A percentile compares a stretch with the other conserved stretches of the same genome.
phyloP scores from a whole-genome alignment of 2,797 vertebrate genomes.

The Sparus aurata region DNA sequence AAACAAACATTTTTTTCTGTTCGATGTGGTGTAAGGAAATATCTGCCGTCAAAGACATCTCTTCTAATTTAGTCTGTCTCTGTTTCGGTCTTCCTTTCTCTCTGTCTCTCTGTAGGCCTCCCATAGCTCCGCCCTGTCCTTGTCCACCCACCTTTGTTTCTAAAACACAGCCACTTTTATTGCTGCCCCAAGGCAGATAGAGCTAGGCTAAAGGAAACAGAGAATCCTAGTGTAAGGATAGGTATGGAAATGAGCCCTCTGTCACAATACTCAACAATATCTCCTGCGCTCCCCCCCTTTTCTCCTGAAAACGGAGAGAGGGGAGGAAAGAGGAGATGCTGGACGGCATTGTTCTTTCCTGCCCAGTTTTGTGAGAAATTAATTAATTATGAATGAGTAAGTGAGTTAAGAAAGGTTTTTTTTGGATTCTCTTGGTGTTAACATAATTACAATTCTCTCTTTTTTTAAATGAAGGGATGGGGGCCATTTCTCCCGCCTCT shows the following conservation, averaged over 20 bases:
- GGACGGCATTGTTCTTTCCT: conserved; percentile 82
- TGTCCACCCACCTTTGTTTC: conserved; percentile 76
- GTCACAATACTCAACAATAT: conserved; percentile 85
- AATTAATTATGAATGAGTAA: conserved; percentile 90
- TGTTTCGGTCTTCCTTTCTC: conserved; percentile 25
- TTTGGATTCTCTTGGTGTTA: conserved; percentile 83
- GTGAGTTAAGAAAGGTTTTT: conserved; percentile 83
- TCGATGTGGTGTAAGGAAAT: conserved; percentile 44
- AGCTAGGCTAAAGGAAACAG: conserved; percentile 74
- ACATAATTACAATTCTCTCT: conserved; percentile 85
- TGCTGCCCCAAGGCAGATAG: conserved; percentile 77
- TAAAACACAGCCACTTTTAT: conserved; percentile 83
- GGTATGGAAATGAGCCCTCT: conserved; percentile 86
- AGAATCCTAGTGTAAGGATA: conserved; percentile 68
- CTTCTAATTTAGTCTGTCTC: conserved; percentile 45
- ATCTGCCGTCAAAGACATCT: conserved; percentile 59
- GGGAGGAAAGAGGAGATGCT: conserved; percentile 63
- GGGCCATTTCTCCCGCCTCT: conserved; percentile 77
- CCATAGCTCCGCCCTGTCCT: conserved; percentile 52
- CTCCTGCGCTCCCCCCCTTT: conserved; percentile 71
- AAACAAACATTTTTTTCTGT: conserved; percentile 26
- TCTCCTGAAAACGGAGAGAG: conserved; percentile 72
- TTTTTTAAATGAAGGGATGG: conserved; percentile 79
- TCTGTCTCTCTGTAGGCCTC: conserved; percentile 50
- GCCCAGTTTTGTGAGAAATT: conserved; percentile 83